Conservation (phyloP, 2,888 invertebrate species). For the Hipparchia sbordonii region DNA sequence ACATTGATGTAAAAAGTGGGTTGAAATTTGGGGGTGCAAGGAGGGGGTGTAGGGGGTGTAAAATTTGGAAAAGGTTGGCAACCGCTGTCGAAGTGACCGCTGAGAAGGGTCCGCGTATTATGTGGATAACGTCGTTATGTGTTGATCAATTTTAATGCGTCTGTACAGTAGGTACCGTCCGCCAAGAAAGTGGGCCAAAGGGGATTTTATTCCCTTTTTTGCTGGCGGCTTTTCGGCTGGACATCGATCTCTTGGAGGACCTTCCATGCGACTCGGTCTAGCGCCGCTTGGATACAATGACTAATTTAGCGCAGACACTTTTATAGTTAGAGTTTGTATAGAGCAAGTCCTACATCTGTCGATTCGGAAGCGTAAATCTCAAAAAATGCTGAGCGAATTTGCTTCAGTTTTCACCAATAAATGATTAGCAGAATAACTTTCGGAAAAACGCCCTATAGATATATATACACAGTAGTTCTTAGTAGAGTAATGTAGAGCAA, state of each 20-base stretch:
- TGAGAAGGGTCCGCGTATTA: conserved; percentile 79
- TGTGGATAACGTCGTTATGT: conserved; percentile 81
- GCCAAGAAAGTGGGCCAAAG: conserved; percentile 35
- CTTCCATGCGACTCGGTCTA: too few relatives aligned
- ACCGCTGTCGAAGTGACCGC: conserved; percentile 82
- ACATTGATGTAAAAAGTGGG: conserved; percentile 83
- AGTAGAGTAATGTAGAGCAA: conserved; percentile 20
- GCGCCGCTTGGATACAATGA: too few relatives aligned
- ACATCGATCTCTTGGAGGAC: too few relatives aligned
- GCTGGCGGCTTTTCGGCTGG: too few relatives aligned
- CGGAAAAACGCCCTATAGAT: conserved; percentile 42
- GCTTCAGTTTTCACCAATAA: too few relatives aligned
- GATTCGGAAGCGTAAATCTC: too few relatives aligned
- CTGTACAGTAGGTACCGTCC: conserved; percentile 34
- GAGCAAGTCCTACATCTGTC: too few relatives aligned
- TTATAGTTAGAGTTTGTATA: too few relatives aligned
- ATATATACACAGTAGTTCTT: not conserved
- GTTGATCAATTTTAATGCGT: conserved; percentile 81
- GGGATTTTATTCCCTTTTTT: conserved; percentile 22
- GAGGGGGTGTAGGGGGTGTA: conserved; percentile 23
- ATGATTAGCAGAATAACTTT: too few relatives aligned
- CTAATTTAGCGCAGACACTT: too few relatives aligned
- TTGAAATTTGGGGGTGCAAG: conserved; percentile 61
- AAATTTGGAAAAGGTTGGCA: conserved; percentile 69
- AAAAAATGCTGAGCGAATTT: too few relatives aligned